Conservation (phyloP, 1,140 invertebrate species). For the Platorchestia sp. region DNA sequence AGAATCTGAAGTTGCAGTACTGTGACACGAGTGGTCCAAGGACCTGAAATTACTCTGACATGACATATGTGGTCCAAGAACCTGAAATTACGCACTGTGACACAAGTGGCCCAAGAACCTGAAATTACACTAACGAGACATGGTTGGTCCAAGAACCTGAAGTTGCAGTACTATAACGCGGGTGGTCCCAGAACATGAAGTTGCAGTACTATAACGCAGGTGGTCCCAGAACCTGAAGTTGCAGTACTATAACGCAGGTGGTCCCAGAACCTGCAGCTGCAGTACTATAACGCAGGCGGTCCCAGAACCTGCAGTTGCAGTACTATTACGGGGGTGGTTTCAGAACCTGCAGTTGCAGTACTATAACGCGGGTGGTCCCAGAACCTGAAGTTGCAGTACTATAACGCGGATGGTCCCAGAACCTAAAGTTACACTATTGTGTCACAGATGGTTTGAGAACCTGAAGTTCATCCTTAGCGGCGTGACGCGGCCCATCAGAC, state of each 20-base stretch:
- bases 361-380: not conserved
- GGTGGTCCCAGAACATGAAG: slow-evolving; percentile 96
- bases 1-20: not conserved
- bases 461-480: slow-evolving; percentile 95
- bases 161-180: slow-evolving; percentile 65
- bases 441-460: slow-evolving; percentile 90
- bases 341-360: slow-evolving; percentile 95
- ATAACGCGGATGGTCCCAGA: slow-evolving; percentile 87
- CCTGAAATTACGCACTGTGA: no score
- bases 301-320: no score
- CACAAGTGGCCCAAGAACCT: no score
- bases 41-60: slow-evolving; percentile 82
- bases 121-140: not conserved
- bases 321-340: slow-evolving; percentile 80
- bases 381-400: not conserved
- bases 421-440: slow-evolving; percentile 80
- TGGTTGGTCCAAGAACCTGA: no score
- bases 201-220: slow-evolving; percentile 73
- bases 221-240: slow-evolving; percentile 97
- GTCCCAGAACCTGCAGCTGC: not conserved
- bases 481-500: slow-evolving; percentile 91
- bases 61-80: slow-evolving; percentile 89
- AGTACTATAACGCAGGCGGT: no score
- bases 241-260: no score
- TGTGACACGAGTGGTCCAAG: slow-evolving; percentile 84